phyloP scores from a whole-genome alignment of 2,113 vertebrate species.

The Cyanoderma ruficeps region DNA sequence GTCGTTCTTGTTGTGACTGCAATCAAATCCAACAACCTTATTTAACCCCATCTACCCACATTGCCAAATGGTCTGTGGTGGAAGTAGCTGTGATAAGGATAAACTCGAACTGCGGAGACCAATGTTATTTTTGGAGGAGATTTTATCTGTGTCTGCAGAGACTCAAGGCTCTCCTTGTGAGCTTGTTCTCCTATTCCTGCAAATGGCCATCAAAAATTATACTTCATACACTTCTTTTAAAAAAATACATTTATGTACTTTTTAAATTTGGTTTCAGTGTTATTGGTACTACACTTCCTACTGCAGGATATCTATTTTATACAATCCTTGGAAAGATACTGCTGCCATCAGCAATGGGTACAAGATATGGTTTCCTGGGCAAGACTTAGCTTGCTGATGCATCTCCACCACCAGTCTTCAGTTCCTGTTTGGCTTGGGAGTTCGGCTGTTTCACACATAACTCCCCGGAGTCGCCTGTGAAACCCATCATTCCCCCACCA shows the following conservation, averaged over 20 bases:
- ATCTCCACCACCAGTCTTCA: not conserved
- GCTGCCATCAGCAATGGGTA: not conserved
- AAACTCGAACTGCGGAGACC: not conserved
- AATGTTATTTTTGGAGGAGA: not conserved
- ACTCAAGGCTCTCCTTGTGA: not conserved
- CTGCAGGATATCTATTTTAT: not conserved
- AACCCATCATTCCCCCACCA: accelerated
- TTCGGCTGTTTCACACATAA: not conserved
- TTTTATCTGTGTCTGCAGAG: not conserved
- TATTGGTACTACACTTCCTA: not conserved
- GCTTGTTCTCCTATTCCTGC: not conserved
- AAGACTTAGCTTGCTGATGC: not conserved
- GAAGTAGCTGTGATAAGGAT: not conserved
- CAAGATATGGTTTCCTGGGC: not conserved
- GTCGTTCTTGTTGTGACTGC: not conserved
- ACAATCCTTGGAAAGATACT: not conserved
- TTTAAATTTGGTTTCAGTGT: not conserved
- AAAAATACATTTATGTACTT: not conserved
- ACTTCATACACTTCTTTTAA: not conserved
- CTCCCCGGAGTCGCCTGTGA: not conserved
- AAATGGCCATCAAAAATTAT: not conserved
- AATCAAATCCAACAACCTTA: not conserved
- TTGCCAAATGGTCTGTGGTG: not conserved
- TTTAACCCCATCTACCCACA: not conserved
- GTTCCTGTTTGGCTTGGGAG: not conserved